Evolutionary conservation across 2,113 vertebrate genomes (phyloP).

Genomic region (Blennius ocellaris): DNA sequence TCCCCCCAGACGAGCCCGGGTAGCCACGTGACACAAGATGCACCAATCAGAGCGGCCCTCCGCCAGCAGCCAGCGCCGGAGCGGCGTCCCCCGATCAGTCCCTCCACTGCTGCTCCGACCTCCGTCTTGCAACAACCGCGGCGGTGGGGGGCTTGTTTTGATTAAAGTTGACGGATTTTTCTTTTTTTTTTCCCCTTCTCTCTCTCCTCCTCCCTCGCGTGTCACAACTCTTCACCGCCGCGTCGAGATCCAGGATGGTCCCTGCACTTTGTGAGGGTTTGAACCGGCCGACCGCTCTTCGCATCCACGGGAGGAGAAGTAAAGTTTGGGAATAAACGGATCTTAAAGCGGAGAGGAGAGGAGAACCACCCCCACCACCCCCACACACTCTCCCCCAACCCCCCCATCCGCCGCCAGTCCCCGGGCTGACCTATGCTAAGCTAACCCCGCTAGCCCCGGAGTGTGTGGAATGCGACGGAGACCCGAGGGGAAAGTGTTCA

Average conservation of each 20-base stretch:
- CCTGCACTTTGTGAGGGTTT: background rate
- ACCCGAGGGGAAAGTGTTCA: slow-evolving; percentile 29
- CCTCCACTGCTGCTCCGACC: slow-evolving; percentile 56
- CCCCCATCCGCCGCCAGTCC: slow-evolving; percentile 23
- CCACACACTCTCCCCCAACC: too few relatives aligned
- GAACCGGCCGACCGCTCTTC: background rate
- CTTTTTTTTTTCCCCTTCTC: slow-evolving; percentile 1
- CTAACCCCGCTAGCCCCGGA: slow-evolving; percentile 66
- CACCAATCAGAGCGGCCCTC: slow-evolving; percentile 68
- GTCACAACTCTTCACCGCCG: too few relatives aligned
- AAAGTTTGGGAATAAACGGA: slow-evolving; percentile 46
- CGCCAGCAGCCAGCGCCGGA: slow-evolving; percentile 11
- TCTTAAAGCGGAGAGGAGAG: slow-evolving; percentile 37
- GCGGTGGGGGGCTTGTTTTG: slow-evolving; percentile 63
- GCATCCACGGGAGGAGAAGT: background rate
- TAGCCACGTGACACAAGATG: slow-evolving; percentile 52
- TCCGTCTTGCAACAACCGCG: slow-evolving; percentile 31
- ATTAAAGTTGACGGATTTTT: slow-evolving; percentile 49
- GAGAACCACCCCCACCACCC: too few relatives aligned
- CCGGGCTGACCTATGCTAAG: slow-evolving; percentile 72
- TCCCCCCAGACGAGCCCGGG: slow-evolving; percentile 21
- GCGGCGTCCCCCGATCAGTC: slow-evolving; percentile 20
- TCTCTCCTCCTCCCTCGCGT: background rate
- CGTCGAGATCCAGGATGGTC: slow-evolving; percentile 21
- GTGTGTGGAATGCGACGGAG: slow-evolving; percentile 35